Evolutionary conservation across 1,140 invertebrate species (phyloP), one percentile per base, ranked within the genome.

Genomic region (Cyrtorhinus lividipennis): DNA sequence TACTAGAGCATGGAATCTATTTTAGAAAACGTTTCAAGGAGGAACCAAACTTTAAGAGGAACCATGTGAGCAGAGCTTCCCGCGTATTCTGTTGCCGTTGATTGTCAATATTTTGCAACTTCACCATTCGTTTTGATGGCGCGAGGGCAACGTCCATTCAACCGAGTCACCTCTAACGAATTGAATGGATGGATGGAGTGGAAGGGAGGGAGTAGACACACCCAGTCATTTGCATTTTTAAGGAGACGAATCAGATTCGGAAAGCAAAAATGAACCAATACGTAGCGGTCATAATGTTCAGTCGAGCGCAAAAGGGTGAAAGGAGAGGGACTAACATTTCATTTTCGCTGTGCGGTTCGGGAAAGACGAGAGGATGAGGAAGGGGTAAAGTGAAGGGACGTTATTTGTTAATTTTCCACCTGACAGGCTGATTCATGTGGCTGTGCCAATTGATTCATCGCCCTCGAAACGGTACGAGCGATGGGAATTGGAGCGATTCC

Each of bases 381-480:
- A 20, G 48, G 18, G 48, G 10, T 10, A 5, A 20, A 20, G 48
- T 10, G 18, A 22, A 53, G 48, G 20, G 48, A 20, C 10, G 48
- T 53, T 53, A 53, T 53, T 53, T 53, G 48, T 53, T 53, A 53
- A 53, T 53, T 53, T 53, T 53, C 48, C 48, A 53, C 48, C 48
- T 53, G 48, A 53, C 48, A 53, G 18, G 48, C 48, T 53, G 48
- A 53, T 53, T 53, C 48, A 53, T 53, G 48, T 22, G 48, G 48
- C 48, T 15, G 48, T 22, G 20, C 12, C 48, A 20, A 53, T 53
- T 53, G 48, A 53, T 53, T 53, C 48, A 53, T 53, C 48, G 20
- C 48, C 20, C 20, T 10, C 48, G 5, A 53, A 53, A 53, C 48
- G 48, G 18, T 53, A 13, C 18, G 12, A 10, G 8, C 12, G 30